Conservation (phyloP, 2,797 vertebrate genomes). For the Salmo trutta region DNA sequence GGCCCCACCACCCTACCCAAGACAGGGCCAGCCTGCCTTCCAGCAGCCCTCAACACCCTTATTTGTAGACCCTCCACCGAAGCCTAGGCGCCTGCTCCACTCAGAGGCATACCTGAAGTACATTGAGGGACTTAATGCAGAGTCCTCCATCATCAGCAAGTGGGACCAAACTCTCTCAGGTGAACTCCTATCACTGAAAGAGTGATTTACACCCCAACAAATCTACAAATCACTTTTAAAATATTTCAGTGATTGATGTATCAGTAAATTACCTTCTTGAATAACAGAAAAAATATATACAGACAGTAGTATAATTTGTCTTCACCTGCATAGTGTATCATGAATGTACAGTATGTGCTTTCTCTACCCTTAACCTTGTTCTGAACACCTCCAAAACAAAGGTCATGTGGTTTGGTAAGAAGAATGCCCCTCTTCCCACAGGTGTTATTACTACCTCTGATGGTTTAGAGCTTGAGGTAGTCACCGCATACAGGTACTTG, state of each 20-base stretch:
- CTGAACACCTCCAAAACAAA: too few species aligned
- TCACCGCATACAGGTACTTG: too few species aligned
- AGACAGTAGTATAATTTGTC: not conserved
- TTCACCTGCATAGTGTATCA: not conserved
- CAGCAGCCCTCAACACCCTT: conserved; percentile 96
- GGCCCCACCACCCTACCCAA: conserved; percentile 89
- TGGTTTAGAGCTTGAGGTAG: too few species aligned
- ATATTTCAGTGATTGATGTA: not conserved
- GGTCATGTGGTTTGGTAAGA: too few species aligned
- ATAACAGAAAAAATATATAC: not conserved
- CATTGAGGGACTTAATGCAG: conserved; percentile 92
- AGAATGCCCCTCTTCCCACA: too few species aligned
- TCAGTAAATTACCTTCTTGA: not conserved
- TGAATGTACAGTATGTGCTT: not conserved
- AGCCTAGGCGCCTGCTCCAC: conserved; percentile 93
- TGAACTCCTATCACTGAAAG: conserved; percentile 54
- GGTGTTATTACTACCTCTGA: too few species aligned
- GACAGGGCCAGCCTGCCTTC: conserved; percentile 84
- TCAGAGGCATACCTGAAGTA: conserved; percentile 97
- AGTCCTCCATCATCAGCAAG: conserved; percentile 91
- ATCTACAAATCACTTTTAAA: not conserved
- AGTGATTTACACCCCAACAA: not conserved
- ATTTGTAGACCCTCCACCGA: conserved; percentile 95
- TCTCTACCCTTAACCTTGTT: too few species aligned
- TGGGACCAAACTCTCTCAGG: conserved; percentile 98